A percentile compares a stretch with the other conserved stretches of the same genome.
Evolutionary conservation across 2,888 invertebrate species (phyloP).

Genomic region (Cephus runcator): DNA sequence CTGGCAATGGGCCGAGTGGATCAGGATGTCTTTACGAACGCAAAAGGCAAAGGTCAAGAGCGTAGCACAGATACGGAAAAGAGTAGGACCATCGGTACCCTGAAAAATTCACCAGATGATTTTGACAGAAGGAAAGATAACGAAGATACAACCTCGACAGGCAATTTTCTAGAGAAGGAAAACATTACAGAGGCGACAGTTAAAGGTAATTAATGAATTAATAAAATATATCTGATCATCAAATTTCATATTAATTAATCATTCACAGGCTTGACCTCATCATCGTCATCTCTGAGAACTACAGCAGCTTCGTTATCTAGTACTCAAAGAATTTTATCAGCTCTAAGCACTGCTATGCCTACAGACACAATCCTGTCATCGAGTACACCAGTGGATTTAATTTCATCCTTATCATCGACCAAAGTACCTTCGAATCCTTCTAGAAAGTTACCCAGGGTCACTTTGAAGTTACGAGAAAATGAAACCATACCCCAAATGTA

Average conservation of each 20-base stretch:
- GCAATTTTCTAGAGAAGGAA: not conserved
- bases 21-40: slow-evolving; percentile 2
- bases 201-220: not conserved
- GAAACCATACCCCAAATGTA: slow-evolving; percentile 56
- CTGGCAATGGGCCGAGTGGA: slow-evolving; percentile 20
- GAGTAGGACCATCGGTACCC: not conserved
- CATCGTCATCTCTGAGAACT: not conserved
- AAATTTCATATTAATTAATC: not conserved
- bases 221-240: not conserved
- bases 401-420: not conserved
- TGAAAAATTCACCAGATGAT: not conserved
- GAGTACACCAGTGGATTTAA: not conserved
- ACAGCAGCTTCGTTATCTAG: not conserved
- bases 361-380: not conserved
- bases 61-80: not conserved
- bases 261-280: not conserved
- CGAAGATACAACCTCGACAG: not conserved
- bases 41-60: not conserved
- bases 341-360: not conserved
- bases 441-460: slow-evolving; percentile 46
- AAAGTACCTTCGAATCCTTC: slow-evolving; percentile 5
- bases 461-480: slow-evolving; percentile 49
- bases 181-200: not conserved
- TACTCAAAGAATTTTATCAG: not conserved
- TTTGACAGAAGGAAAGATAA: not conserved